Conservation (phyloP, 2,888 invertebrate species). For the Dasysyrphus tricinctus region DNA sequence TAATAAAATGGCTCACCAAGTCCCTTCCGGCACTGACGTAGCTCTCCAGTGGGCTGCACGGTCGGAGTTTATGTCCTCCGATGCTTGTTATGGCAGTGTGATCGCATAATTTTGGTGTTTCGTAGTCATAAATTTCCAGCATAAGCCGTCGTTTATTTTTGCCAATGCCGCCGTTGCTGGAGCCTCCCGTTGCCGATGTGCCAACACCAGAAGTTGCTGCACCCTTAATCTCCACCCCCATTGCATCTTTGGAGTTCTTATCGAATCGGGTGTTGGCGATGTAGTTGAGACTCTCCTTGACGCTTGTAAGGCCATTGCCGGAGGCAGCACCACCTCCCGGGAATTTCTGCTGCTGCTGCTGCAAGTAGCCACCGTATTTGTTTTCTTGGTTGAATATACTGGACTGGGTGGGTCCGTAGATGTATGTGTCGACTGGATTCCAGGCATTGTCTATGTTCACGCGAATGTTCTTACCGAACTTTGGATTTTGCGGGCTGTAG, state of each 20-base stretch:
- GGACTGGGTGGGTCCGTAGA: conserved; percentile 83
- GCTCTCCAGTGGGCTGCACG: conserved; percentile 91
- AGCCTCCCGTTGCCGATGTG: conserved; percentile 62
- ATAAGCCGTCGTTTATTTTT: conserved; percentile 84
- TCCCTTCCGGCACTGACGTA: conserved; percentile 87
- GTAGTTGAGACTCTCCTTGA: conserved; percentile 82
- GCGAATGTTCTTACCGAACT: conserved; percentile 82
- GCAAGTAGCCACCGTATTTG: conserved; percentile 83
- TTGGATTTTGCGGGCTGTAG: conserved; percentile 83
- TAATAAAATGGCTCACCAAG: conserved; percentile 81
- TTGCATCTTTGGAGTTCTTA: conserved; percentile 76
- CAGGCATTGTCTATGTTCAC: conserved; percentile 83
- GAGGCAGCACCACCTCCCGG: conserved; percentile 73
- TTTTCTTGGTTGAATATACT: conserved; percentile 84
- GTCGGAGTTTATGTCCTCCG: conserved; percentile 85
- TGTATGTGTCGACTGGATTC: conserved; percentile 84
- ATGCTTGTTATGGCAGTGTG: conserved; percentile 87
- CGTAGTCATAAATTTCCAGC: conserved; percentile 89
- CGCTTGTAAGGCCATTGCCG: conserved; percentile 78
- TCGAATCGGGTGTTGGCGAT: conserved; percentile 78
- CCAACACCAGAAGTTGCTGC: conserved; percentile 53
- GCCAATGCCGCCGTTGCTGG: conserved; percentile 58
- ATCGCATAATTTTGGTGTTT: conserved; percentile 92
- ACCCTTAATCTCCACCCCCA: conserved; percentile 64
- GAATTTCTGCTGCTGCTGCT: conserved; percentile 77